A percentile compares a stretch with the other conserved stretches of the same genome.
Conservation (phyloP, 2,888 invertebrate genomes). For the Drosophila melanosoma region DNA sequence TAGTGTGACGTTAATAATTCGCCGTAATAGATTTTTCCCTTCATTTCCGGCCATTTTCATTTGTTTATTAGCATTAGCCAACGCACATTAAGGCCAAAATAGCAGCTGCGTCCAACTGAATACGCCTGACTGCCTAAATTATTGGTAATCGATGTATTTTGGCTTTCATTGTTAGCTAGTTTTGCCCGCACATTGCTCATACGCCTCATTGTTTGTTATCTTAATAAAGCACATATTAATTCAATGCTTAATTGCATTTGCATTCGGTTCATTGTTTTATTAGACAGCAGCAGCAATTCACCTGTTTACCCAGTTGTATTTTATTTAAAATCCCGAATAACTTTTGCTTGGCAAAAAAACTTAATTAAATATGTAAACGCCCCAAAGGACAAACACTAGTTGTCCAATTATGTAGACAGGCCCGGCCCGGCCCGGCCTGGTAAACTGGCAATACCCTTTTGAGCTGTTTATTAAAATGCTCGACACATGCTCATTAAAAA, state of each 20-base stretch:
- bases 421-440: neutral
- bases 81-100: conserved; percentile 29
- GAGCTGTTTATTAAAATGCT: conserved; percentile 57
- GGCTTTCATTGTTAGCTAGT: conserved; percentile 62
- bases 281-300: conserved; percentile 8
- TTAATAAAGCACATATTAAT: conserved; percentile 65
- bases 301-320: conserved; percentile 29
- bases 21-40: conserved; percentile 76
- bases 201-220: conserved; percentile 57
- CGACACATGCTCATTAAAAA: conserved; percentile 73
- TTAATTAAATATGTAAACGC: conserved; percentile 50
- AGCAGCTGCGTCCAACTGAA: conserved; percentile 21
- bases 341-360: conserved; percentile 9
- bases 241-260: conserved; percentile 61
- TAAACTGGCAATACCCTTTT: conserved; percentile 23
- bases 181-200: conserved; percentile 35
- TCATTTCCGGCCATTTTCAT: conserved; percentile 61
- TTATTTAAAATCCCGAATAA: conserved; percentile 8
- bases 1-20: conserved; percentile 80
- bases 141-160: conserved; percentile 77
- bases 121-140: conserved; percentile 63
- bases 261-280: conserved; percentile 45
- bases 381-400: conserved; percentile 21
- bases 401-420: conserved; percentile 47
- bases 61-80: conserved; percentile 62